Conservation (phyloP, 2,797 vertebrate species). For the Artibeus jamaicensis region DNA sequence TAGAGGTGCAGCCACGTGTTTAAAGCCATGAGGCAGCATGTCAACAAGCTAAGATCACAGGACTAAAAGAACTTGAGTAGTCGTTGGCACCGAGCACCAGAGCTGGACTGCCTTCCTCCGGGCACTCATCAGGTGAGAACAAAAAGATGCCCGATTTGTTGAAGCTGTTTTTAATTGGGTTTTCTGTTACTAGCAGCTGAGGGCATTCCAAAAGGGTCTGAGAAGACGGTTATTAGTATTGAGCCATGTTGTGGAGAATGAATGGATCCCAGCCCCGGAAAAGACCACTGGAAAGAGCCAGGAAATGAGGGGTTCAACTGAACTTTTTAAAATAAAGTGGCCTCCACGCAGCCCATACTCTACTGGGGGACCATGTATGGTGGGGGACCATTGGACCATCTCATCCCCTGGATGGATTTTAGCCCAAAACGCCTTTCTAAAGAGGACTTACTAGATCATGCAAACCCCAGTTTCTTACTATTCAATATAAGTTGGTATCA, state of each 20-base stretch:
- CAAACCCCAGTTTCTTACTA: not conserved
- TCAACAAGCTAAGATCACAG: not conserved
- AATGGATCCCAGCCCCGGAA: not conserved
- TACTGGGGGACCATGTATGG: rapidly evolving
- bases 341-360: not conserved
- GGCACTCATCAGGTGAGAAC: not conserved
- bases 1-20: not conserved
- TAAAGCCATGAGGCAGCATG: not conserved
- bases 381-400: not conserved
- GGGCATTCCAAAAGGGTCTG: not conserved
- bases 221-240: not conserved
- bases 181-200: constrained; percentile 1
- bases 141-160: not conserved
- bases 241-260: not conserved
- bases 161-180: not conserved
- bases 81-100: not conserved
- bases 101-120: not conserved
- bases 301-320: not conserved
- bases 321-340: not conserved
- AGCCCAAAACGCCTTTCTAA: not conserved
- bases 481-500: not conserved
- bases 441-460: not conserved
- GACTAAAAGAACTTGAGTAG: not conserved
- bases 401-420: not conserved
- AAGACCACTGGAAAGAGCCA: not conserved